Evolutionary conservation across 1,140 invertebrate genomes (phyloP), one percentile per base, ranked within the genome.

Genomic region (Lutraria rhynchaena): DNA sequence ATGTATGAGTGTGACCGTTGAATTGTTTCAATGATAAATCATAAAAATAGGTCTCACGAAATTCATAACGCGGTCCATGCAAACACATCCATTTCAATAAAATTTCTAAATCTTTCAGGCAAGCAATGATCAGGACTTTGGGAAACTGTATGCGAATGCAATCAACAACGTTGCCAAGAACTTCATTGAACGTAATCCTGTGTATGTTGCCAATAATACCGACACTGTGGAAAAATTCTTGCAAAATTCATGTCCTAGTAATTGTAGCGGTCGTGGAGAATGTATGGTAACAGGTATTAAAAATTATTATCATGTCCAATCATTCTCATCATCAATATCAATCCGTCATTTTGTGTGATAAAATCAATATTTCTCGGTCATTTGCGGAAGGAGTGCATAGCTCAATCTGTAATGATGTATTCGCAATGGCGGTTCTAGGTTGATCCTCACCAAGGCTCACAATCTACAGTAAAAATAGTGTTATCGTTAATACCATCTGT

Each of bases 141-240:
- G 11, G 4, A 3, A 33, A 9, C 7, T 61, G 15, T 29, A 61
- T 33, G 31, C 5, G 7, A 33, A 33, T 27, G 17, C 24, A 27
- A 17, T 71, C 2, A 71, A 71, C 31, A 53, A 57, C 35, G 53
- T 19, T 5, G 69, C 33, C 13, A 51, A 57, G 58, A n/a, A 31
- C 0, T n/a, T 41, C 17, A 29, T 71, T 13, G 3, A 35, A 3
- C 19, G 22, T 3, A 53, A 71, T 53, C 69, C 69, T 13, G 49
- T 57, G 19, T 71, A 9, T 57, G 69, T 57, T 22, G 69, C 69
- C 29, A 71, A 71, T n/a, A 71, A 71, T 22, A 55, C 69, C n/a
- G 69, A 57, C 0, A n/a, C 19, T 7, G 51, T 71, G 0, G 19
- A 71, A 37, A 22, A 29, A 71, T 71, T 57, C 37, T 29, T 51